These are phyloP conservation scores for Pelobates fuscus DNA, from an alignment of 2,113 vertebrate species.

Conservation along the genomic window DNA sequence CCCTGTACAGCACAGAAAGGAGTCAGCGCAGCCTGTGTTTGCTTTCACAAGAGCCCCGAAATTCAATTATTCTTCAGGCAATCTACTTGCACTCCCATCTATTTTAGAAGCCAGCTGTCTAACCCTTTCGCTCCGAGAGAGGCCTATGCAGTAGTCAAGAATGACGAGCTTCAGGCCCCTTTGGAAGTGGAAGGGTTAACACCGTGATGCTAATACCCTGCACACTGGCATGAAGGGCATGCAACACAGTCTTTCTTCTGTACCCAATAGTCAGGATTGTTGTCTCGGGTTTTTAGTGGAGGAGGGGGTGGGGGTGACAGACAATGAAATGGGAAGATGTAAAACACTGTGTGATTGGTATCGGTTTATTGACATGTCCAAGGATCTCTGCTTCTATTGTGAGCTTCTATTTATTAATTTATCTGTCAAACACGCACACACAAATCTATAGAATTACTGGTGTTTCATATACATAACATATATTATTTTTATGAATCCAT, in stretches of 20 bases:
- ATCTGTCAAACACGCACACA: conserved; percentile 17
- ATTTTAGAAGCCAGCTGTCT: conserved; percentile 50
- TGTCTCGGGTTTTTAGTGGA: conserved; percentile 2
- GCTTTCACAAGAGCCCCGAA: conserved; percentile 49
- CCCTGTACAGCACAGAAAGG: conserved; percentile 49
- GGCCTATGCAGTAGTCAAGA: conserved; percentile 17
- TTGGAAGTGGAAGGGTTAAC: conserved; percentile 33
- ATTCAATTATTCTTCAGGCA: conserved; percentile 52
- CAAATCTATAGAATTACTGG: conserved; percentile 29
- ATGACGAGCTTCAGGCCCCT: conserved; percentile 7
- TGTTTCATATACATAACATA: conserved; percentile 9
- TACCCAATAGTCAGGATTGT: conserved; percentile 10
- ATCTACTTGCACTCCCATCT: conserved; percentile 48
- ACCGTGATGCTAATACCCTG: conserved; percentile 27
- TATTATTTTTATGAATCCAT: neutral
- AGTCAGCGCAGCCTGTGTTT: conserved; percentile 48
- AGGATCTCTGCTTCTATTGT: conserved; percentile 34
- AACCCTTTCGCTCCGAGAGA: conserved; percentile 40
- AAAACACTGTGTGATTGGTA: conserved; percentile 43
- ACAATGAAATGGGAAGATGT: conserved; percentile 39
- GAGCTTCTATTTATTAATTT: conserved; percentile 29
- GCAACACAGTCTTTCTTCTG: conserved; percentile 13
- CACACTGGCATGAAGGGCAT: conserved; percentile 28
- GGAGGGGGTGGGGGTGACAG: neutral
- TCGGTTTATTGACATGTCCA: conserved; percentile 47